phyloP scores from a whole-genome alignment of 2,888 invertebrate genomes.

The Campoletis raptor region DNA sequence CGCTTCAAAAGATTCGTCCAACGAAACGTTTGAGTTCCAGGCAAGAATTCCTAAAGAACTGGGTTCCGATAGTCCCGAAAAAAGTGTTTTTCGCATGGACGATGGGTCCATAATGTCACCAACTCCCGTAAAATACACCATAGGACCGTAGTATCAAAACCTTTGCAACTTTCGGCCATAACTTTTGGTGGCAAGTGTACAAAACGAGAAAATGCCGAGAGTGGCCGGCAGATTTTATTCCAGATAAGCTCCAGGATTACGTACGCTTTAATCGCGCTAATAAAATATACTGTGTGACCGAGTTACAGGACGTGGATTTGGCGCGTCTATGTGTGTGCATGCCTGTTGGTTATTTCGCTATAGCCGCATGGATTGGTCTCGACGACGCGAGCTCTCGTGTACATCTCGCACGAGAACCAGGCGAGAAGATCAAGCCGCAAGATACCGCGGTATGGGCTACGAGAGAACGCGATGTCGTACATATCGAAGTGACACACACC shows the following conservation, averaged over 20 bases:
- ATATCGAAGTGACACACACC: constrained; percentile 58
- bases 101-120: background rate
- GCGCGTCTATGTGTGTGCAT: constrained; percentile 9
- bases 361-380: constrained; percentile 40
- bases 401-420: constrained; percentile 15
- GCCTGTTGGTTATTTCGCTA: constrained; percentile 21
- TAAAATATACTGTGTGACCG: constrained; percentile 60
- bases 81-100: background rate
- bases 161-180: background rate
- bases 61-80: background rate
- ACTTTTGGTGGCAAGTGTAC: background rate
- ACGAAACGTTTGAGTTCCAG: background rate
- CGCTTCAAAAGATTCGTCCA: background rate
- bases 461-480: constrained; percentile 47
- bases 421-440: constrained; percentile 50
- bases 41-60: background rate
- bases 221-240: constrained; percentile 52
- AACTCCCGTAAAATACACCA: background rate
- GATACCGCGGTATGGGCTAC: constrained; percentile 46
- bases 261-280: constrained; percentile 61
- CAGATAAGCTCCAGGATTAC: constrained; percentile 62
- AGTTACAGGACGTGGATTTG: constrained; percentile 47
- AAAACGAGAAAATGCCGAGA: background rate
- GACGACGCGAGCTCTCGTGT: constrained; percentile 39
- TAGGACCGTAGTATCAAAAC: too few relatives aligned